phyloP scores from a whole-genome alignment of 1,140 invertebrate genomes.

The Eumeta japonica region DNA sequence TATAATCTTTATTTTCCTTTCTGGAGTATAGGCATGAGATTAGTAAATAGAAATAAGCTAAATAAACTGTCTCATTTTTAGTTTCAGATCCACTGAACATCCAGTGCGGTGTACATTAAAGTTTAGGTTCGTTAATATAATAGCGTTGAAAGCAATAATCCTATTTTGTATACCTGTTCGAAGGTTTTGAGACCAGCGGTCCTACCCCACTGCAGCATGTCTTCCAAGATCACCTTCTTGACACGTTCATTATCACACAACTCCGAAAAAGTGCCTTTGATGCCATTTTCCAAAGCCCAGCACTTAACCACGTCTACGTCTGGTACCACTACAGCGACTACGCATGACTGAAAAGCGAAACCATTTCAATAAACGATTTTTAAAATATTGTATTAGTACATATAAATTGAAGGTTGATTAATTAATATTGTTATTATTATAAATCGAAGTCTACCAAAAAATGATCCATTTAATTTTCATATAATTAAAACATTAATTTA shows the following conservation, averaged over 20 bases:
- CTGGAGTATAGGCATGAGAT: too few species aligned
- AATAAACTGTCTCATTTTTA: too few species aligned
- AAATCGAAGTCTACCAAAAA: not conserved
- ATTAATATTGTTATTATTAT: too few species aligned
- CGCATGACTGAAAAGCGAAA: constrained; percentile 73
- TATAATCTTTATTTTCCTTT: too few species aligned
- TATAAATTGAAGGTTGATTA: too few species aligned
- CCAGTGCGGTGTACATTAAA: too few species aligned
- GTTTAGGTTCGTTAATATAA: not conserved
- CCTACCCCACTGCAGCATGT: constrained; percentile 85
- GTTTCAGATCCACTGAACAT: too few species aligned
- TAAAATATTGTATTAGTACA: too few species aligned
- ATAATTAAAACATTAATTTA: not conserved
- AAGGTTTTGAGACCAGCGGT: constrained; percentile 91
- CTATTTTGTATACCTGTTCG: constrained; percentile 76
- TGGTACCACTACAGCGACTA: constrained; percentile 92
- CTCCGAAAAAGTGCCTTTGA: constrained; percentile 83
- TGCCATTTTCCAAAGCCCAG: constrained; percentile 83
- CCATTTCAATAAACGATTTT: too few species aligned
- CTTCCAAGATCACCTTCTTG: constrained; percentile 86
- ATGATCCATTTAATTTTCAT: not conserved
- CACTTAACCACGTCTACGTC: constrained; percentile 90
- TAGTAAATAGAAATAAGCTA: too few species aligned
- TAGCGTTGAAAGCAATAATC: not conserved
- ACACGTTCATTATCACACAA: constrained; percentile 85